Conservation (phyloP, 2,113 vertebrate genomes). For the Calonectris borealis region DNA sequence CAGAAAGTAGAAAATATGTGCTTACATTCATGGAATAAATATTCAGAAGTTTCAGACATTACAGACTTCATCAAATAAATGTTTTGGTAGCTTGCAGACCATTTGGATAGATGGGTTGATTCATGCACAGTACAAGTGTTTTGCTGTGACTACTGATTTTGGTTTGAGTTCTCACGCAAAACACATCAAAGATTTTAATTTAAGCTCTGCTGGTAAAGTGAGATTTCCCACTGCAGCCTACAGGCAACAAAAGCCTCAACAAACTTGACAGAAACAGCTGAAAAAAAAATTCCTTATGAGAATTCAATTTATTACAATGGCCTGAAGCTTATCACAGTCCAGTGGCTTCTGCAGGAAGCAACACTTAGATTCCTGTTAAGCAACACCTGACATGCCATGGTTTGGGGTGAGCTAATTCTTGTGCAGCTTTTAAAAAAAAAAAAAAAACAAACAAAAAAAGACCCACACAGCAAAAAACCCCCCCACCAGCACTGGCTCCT, state of each 20-base stretch:
- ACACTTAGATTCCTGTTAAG: neutral
- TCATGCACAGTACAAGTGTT: neutral
- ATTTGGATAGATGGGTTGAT: neutral
- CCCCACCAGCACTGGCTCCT: neutral
- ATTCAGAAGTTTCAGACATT: neutral
- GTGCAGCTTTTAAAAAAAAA: neutral
- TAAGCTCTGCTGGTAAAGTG: neutral
- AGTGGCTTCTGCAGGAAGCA: neutral
- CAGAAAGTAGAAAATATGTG: neutral
- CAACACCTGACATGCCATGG: neutral
- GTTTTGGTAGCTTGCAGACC: neutral
- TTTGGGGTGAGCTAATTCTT: neutral
- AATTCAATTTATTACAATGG: neutral
- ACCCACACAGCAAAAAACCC: neutral
- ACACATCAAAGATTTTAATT: neutral
- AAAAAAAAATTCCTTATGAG: neutral
- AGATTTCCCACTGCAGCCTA: neutral
- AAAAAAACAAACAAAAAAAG: too few species aligned
- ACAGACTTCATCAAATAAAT: neutral
- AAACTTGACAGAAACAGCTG: neutral
- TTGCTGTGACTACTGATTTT: neutral
- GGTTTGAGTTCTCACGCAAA: neutral
- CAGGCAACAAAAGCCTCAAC: neutral
- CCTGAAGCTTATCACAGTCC: neutral
- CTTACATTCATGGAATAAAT: neutral